Conservation (phyloP, 2,888 invertebrate species). For the Adelognathus sp. region DNA sequence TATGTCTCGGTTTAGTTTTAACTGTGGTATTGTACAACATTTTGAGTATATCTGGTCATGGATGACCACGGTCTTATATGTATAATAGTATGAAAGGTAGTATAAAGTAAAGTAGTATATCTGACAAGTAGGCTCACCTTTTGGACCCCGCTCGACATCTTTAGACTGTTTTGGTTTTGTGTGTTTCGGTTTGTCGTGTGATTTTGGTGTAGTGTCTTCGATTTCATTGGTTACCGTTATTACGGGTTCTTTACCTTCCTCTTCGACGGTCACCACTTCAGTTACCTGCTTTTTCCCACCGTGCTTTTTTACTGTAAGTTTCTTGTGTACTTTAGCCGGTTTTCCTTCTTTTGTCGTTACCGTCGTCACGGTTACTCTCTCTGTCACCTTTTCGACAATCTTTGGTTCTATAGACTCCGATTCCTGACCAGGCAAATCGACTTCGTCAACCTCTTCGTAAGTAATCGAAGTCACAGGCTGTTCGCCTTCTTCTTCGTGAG, state of each 20-base stretch:
- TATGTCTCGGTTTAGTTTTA: conserved; percentile 61
- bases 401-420: conserved; percentile 41
- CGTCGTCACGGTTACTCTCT: conserved; percentile 77
- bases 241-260: conserved; percentile 81
- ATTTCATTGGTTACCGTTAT: conserved; percentile 72
- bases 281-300: conserved; percentile 81
- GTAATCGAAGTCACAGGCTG: conserved; percentile 72
- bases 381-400: conserved; percentile 64
- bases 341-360: conserved; percentile 78
- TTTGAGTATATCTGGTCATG: conserved; percentile 41
- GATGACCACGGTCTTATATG: conserved; percentile 42
- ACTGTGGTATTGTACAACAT: conserved; percentile 49
- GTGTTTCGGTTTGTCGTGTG: conserved; percentile 74
- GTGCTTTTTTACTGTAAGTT: conserved; percentile 75
- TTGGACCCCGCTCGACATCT: conserved; percentile 68
- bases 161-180: conserved; percentile 72
- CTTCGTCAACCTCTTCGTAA: conserved; percentile 70
- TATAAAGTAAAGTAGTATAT: conserved; percentile 59
- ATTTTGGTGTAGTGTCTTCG: conserved; percentile 74
- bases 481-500: conserved; percentile 70
- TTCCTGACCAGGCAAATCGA: conserved; percentile 63
- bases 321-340: conserved; percentile 73
- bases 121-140: conserved; percentile 72
- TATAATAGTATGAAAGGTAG: conserved; percentile 44
- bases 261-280: conserved; percentile 80